These are phyloP conservation scores for Emydoidea blandingii DNA, from an alignment of 2,797 vertebrate genomes.

Conservation along the genomic window DNA sequence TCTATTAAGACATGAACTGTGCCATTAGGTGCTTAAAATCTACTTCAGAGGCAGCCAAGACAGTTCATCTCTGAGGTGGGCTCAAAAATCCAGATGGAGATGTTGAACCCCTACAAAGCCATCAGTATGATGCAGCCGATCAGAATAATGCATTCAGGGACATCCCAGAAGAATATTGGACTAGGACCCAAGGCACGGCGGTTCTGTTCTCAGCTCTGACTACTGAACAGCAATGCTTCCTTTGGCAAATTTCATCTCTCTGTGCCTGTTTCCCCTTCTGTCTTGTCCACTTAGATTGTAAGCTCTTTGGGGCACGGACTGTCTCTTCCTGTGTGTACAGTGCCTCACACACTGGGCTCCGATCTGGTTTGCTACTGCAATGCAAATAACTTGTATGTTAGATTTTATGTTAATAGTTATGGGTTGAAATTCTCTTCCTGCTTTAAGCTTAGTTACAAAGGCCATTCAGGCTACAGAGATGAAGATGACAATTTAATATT, in stretches of 20 bases:
- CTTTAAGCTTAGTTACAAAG: neutral
- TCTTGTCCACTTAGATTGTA: neutral
- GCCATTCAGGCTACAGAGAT: neutral
- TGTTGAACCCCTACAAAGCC: neutral
- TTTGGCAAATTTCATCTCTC: neutral
- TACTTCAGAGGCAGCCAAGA: neutral
- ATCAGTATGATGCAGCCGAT: neutral
- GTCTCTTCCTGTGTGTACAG: neutral
- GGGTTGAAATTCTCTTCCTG: neutral
- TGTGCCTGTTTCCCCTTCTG: neutral
- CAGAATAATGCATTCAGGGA: neutral
- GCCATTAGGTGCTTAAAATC: neutral
- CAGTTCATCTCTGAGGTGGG: neutral
- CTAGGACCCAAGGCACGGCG: neutral
- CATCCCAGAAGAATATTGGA: neutral
- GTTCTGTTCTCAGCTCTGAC: neutral
- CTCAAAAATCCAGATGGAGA: neutral
- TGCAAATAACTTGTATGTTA: neutral
- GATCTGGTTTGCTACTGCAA: neutral
- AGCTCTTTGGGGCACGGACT: neutral
- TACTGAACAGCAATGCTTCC: neutral
- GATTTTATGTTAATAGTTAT: neutral
- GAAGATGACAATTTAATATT: neutral
- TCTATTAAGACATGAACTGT: neutral
- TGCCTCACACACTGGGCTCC: neutral